A percentile compares a stretch with the other conserved stretches of the same genome.
Conservation (phyloP, 2,888 invertebrate species). For the Lydus trimaculatus region DNA sequence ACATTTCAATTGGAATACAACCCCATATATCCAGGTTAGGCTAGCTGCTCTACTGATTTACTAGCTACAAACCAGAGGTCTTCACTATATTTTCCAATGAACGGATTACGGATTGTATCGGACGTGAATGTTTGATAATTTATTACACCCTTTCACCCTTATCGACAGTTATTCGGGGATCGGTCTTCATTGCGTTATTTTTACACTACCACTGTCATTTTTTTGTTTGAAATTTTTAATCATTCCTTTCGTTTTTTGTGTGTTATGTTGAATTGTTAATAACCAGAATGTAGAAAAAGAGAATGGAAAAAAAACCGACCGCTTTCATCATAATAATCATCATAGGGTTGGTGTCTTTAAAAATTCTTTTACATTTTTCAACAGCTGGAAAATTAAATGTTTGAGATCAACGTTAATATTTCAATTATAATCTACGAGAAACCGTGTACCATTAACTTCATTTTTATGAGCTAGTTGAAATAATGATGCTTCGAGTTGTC, state of each 20-base stretch:
- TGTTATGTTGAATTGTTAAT: constrained; percentile 11
- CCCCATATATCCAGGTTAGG: constrained; percentile 51
- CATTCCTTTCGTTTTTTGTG: not conserved
- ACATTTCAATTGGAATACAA: constrained; percentile 35
- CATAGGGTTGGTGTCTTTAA: constrained; percentile 26
- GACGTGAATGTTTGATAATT: constrained; percentile 40
- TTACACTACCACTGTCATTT: constrained; percentile 14
- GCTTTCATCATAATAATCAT: constrained; percentile 4
- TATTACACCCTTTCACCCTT: constrained; percentile 28
- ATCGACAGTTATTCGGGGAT: not conserved
- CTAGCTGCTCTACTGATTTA: constrained; percentile 49
- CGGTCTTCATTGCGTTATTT: constrained; percentile 7
- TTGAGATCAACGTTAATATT: constrained; percentile 44
- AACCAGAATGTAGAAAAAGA: constrained; percentile 17
- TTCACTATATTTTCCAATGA: constrained; percentile 52
- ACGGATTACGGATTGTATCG: constrained; percentile 47
- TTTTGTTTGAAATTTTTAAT: constrained; percentile 11
- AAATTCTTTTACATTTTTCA: constrained; percentile 40
- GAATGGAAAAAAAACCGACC: constrained; percentile 16
- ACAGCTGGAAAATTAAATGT: constrained; percentile 43
- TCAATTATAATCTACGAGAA: constrained; percentile 41
- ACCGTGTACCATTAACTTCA: constrained; percentile 34
- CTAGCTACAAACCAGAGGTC: constrained; percentile 46
- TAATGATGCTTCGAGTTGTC: constrained; percentile 6
- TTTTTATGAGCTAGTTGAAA: constrained; percentile 26